Evolutionary conservation across 2,888 invertebrate genomes (phyloP), one percentile per base, ranked within the genome.

Genomic region (Polyommatus icarus): DNA sequence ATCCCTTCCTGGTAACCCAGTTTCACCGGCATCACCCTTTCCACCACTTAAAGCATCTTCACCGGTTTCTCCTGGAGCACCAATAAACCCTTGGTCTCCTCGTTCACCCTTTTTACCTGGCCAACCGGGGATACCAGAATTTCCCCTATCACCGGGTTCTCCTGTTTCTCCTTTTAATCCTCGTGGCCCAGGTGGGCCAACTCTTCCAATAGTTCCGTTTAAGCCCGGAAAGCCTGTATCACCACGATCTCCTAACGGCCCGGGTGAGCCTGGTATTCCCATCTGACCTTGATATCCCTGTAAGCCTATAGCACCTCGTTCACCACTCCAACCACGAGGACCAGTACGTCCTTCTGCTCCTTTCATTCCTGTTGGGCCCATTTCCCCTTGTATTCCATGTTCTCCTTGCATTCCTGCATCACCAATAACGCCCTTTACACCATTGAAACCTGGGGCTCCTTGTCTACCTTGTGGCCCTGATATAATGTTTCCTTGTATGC

Each of bases 381-480:
- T 76, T 77, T 86, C 84, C 86, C 96, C 87, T 80, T 82, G 83
- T 54, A 86, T 76, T 81, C 95, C 89, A 83, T 88, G 82, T 0
- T 77, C 75, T 71, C 96, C 96, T 83, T 86, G 88, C 61, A 86
- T 83, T 10, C 95, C 95, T 59, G 89, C 89, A 8, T 89, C 85
- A 77, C 94, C 98, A 90, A 98, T 83, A 36, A 57, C 78, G 20
- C 93, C 98, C 50, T 95, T 91, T 36, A 79, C 79, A 36, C 98
- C 98, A 5, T 96, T 95, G 86, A 95, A 95, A 61, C 98, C 98
- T 77, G 95, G 95, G 81, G 95, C 94, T 79, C 98, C 98, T 86
- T 95, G 93, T 15, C 95, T 88, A 36, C 98, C 98, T 46, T 96
- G 94, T 40, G 95, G 87, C 76, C 98, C 97, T 50, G 96, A 96